Evolutionary conservation across 92 coral and sea anemone genomes (phyloP).

Genomic region (Bergia sp.): DNA sequence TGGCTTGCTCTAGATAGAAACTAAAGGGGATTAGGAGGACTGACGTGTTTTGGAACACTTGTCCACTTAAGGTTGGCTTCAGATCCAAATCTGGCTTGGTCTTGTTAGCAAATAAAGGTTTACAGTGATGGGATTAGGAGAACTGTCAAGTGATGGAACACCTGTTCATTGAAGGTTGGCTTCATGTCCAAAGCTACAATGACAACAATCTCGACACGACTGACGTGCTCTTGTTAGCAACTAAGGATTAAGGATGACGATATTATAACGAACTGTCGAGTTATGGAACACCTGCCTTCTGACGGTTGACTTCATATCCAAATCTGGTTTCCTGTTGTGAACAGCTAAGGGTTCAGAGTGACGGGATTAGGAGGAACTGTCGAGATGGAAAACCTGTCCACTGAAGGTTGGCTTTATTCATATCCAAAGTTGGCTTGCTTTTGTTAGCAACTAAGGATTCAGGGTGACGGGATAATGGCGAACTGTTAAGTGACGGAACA

Average conservation of each 20-base stretch:
- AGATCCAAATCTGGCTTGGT: slow-evolving; percentile 1
- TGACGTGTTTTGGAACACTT: slow-evolving; percentile 10
- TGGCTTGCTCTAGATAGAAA: background rate
- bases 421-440: slow-evolving; percentile 11
- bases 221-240: background rate
- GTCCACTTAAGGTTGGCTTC: slow-evolving; percentile 10
- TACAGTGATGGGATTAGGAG: background rate
- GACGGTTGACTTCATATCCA: slow-evolving; percentile 12
- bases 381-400: slow-evolving; percentile 31
- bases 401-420: slow-evolving; percentile 7
- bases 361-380: background rate
- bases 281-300: slow-evolving; percentile 26
- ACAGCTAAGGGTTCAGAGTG: background rate
- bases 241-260: background rate
- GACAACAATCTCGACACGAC: slow-evolving; percentile 30
- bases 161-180: slow-evolving; percentile 12
- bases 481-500: slow-evolving; percentile 14
- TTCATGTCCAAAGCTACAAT: slow-evolving; percentile 8
- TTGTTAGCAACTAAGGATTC: background rate
- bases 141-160: slow-evolving; percentile 18
- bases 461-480: background rate
- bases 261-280: background rate
- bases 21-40: background rate
- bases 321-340: background rate
- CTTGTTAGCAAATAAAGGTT: background rate